A percentile compares a stretch with the other conserved stretches of the same genome.
phyloP scores from a whole-genome alignment of 2,113 vertebrate species.

The Brachionichthys hirsutus region DNA sequence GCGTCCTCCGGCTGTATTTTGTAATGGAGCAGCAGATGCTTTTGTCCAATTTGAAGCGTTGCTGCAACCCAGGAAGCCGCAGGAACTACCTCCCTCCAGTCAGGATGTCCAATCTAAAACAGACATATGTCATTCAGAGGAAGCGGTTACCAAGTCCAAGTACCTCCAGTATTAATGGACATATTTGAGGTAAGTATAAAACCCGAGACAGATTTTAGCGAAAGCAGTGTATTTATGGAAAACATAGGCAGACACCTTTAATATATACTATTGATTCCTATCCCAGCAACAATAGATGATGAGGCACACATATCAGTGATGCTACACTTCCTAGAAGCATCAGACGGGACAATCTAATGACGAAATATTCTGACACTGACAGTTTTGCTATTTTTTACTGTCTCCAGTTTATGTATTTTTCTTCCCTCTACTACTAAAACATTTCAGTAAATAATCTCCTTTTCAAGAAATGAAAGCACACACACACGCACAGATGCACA shows the following conservation, averaged over 20 bases:
- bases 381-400: slow-evolving; percentile 35
- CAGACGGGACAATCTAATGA: slow-evolving; percentile 13
- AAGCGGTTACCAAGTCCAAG: slow-evolving; percentile 13
- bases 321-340: slow-evolving; percentile 15
- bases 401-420: slow-evolving; percentile 31
- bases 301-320: slow-evolving; percentile 3
- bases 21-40: slow-evolving; percentile 61
- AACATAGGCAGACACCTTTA: background rate
- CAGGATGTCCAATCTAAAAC: slow-evolving; percentile 35
- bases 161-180: background rate
- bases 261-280: background rate
- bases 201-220: background rate
- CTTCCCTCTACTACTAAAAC: slow-evolving; percentile 9
- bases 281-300: background rate
- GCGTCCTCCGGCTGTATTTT: slow-evolving; percentile 44
- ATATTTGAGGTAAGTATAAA: slow-evolving; percentile 1
- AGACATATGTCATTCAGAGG: slow-evolving; percentile 21
- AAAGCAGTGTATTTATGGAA: background rate
- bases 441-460: slow-evolving; percentile 5
- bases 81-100: slow-evolving; percentile 26
- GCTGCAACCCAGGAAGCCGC: slow-evolving; percentile 19
- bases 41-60: slow-evolving; percentile 27
- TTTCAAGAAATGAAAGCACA: slow-evolving; percentile 17
- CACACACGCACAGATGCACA: background rate
- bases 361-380: slow-evolving; percentile 12